Base-by-base conservation (phyloP, 1,140 invertebrate species). In the Forficula auricularia region DNA sequence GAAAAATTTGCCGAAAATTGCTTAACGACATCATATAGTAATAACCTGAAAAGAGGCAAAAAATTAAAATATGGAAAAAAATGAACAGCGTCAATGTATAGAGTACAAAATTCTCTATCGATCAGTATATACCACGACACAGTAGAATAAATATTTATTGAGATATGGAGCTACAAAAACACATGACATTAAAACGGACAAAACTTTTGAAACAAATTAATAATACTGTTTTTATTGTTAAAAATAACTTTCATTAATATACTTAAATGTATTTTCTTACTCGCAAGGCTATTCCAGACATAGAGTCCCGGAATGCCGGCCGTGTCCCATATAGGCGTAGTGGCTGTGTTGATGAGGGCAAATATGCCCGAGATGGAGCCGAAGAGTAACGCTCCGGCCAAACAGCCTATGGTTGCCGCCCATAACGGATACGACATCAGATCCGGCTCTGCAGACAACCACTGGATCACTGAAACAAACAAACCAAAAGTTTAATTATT, bases 281-380 rank as follows among this genome's bases (percentile, higher is more conserved):
- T 58, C 49, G 77, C 73, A 48, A 79, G 55, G 19, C 65, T 65
- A 59, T 86, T 86, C 72, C 81, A 84, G 3, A 82, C 54, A 53
- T 82, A 86, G 32, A 87, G 66, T 13, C 82, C 81, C n/a, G 73
- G 66, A n/a, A 81, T 62, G 2, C 80, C 79, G 10, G 79, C 71
- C 38, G 82, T 67, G 42, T 74, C 72, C 48, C 76, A 70, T 41
- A 77, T 71, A 7, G 80, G 81, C 19, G 73, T 79, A 3, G 76
- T 80, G 22, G 75, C 73, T 3, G 81, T 77, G 54, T 86, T 86
- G 36, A 84, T 69, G 20, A 82, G 69, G n/a, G 79, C 72, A 55
- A 85, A 79, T 18, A 82, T 66, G 27, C 78, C 77, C 19, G 72
- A 67, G 0, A 82, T 54, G 15, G 75, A 64, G 9, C 77, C 72